A percentile compares a stretch with the other conserved stretches of the same genome.
Conservation (phyloP, 1,140 invertebrate genomes). For the Dendroctonus ponderosae region DNA sequence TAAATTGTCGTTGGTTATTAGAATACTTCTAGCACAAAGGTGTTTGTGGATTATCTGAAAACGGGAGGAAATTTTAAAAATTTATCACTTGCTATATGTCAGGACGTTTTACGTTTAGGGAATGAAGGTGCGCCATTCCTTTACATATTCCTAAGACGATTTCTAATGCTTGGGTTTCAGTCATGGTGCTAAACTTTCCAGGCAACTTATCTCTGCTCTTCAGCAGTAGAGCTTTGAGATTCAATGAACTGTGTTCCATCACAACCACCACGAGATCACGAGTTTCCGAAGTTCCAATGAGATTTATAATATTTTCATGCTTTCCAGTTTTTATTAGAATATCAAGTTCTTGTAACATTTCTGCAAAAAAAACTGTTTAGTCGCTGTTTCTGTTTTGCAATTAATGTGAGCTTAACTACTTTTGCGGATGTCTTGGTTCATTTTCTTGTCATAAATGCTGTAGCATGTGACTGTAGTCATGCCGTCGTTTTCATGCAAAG, state of each 20-base stretch:
- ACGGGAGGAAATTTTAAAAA: not conserved
- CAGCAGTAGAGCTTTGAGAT: constrained; percentile 67
- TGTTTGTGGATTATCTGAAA: constrained; percentile 68
- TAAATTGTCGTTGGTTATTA: constrained; percentile 59
- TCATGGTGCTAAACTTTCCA: constrained; percentile 62
- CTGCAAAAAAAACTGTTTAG: constrained; percentile 14
- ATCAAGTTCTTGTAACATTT: constrained; percentile 73
- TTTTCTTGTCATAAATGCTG: constrained; percentile 57
- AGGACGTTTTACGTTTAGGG: constrained; percentile 50
- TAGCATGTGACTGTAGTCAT: constrained; percentile 50
- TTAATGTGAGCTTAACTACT: not conserved
- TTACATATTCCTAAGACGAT: constrained; percentile 59
- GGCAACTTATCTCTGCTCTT: constrained; percentile 61
- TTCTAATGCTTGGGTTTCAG: constrained; percentile 60
- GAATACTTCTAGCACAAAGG: constrained; percentile 70
- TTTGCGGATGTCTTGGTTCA: constrained; percentile 56
- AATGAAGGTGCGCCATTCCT: constrained; percentile 66
- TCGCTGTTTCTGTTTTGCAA: not conserved
- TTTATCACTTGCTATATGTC: not conserved
- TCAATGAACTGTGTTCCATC: constrained; percentile 64
- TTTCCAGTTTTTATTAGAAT: constrained; percentile 65
- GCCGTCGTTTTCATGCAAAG: constrained; percentile 58
- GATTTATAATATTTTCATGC: constrained; percentile 69
- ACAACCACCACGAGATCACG: constrained; percentile 69
- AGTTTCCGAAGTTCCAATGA: constrained; percentile 78